Base-by-base conservation (phyloP, 2,113 vertebrate genomes). In the Sturnira hondurensis region DNA sequence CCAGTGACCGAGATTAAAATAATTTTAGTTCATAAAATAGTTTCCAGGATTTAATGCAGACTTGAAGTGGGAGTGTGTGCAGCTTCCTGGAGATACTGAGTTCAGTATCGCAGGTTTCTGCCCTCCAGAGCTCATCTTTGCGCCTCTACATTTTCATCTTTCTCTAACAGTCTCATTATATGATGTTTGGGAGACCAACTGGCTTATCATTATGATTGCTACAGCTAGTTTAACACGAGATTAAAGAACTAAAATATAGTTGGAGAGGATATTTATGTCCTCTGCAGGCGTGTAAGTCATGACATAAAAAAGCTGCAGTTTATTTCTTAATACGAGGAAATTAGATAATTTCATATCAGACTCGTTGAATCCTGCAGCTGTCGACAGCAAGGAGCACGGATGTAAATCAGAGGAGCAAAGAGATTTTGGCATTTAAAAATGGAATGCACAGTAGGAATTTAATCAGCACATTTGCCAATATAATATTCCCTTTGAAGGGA, bases 401-500 rank as follows among this genome's bases (percentile, higher is more conserved):
- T 52, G 43, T 89, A 96, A 96, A 82, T 78, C 47, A 83, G 38
- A 52, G 26, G 22, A 92, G 36, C 52, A 94, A 90, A 92, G 56
- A 95, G 85, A 88, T 80, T 92, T 61, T 92, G n/a, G 87, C 82
- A 86, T 95, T 96, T 97, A n/a, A 87, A 91, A 94, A 90, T 31
- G 24, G 70, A 86, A 70, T 80, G 77, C 43, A 85, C 81, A 84
- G 73, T 77, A 78, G 76, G 84, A 93, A 95, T 92, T 95, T 92
- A 92, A 94, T 78, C 77, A 80, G 33, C 61, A 70, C 50, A 88
- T 90, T 92, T 77, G 83, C 86, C 77, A 90, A 74, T 45, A 73
- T 28, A 76, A 58, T 74, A 26, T 67, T 95, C 81, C 28, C 61
- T 95, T 96, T 89, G 87, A 91, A 93, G 47, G 89, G 71, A 68